These are phyloP conservation scores for Apis mellifera DNA, from an alignment of 1,140 invertebrate species.

Conservation along the genomic window Amel_HAv3.1 CM009935.2:12439001-12439500, in stretches of 20 bases:
- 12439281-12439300: neutral
- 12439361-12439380: neutral
- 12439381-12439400: neutral
- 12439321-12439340: neutral
- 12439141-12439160: too few relatives aligned
- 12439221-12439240: neutral
- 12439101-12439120: neutral
- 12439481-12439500: too few relatives aligned
- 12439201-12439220: too few relatives aligned
- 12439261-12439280: too few relatives aligned
- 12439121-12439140: neutral
- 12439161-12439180: neutral
- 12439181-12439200: too few relatives aligned
- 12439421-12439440: too few relatives aligned
- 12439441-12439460: too few relatives aligned
- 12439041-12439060: conserved; percentile 14
- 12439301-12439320: neutral
- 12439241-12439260: neutral
- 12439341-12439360: neutral
- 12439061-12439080: neutral
- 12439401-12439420: neutral
- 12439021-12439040: neutral
- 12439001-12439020: conserved; percentile 8
- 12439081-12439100: neutral
- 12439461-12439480: too few relatives aligned